Evolutionary conservation across 2,888 invertebrate genomes (phyloP).

Genomic region (Dynastes grantii): DNA sequence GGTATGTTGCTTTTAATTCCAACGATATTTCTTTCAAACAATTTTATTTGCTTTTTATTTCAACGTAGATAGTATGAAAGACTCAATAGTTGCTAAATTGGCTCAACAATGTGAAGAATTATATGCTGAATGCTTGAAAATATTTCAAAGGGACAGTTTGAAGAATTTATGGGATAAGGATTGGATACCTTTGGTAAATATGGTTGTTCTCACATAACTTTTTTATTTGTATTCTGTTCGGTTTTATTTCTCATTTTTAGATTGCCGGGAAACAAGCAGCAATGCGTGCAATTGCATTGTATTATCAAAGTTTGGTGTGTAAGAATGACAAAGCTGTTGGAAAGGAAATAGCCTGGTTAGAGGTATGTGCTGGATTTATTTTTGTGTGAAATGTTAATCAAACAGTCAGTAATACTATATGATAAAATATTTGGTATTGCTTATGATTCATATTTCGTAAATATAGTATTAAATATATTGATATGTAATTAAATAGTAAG

Average conservation of each 20-base stretch:
- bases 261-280: slow-evolving; percentile 90
- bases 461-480: too few relatives aligned
- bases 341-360: slow-evolving; percentile 91
- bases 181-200: slow-evolving; percentile 82
- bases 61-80: slow-evolving; percentile 91
- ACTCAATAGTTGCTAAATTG: slow-evolving; percentile 91
- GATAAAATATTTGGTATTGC: too few relatives aligned
- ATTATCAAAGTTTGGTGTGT: slow-evolving; percentile 89
- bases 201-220: not conserved
- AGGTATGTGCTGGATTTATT: slow-evolving; percentile 68
- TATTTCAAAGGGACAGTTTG: slow-evolving; percentile 88
- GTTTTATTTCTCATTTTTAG: slow-evolving; percentile 68
- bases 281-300: slow-evolving; percentile 91
- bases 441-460: too few relatives aligned
- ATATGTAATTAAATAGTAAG: too few relatives aligned
- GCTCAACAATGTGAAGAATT: slow-evolving; percentile 94
- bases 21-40: not conserved
- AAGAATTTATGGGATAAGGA: slow-evolving; percentile 92
- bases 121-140: slow-evolving; percentile 91
- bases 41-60: not conserved
- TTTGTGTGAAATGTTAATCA: too few relatives aligned
- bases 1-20: slow-evolving; percentile 70
- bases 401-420: too few relatives aligned
- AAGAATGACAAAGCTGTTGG: slow-evolving; percentile 86
- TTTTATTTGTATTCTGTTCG: slow-evolving; percentile 2